Base-by-base conservation (phyloP, 2,113 vertebrate genomes). In the Oxyura jamaicensis region DNA sequence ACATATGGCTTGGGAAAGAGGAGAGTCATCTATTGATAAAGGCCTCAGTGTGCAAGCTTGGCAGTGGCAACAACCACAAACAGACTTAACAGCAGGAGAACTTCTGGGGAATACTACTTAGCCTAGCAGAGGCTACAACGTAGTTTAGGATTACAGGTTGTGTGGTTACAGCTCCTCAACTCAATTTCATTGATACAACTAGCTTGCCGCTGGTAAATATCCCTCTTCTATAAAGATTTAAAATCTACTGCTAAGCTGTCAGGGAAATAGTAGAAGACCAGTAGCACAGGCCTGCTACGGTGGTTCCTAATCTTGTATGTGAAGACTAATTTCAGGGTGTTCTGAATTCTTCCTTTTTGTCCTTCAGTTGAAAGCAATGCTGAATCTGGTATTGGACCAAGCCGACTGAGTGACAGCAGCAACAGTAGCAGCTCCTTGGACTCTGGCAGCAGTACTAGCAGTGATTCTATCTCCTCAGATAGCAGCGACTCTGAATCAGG, bases 401-500 rank as follows among this genome's bases (percentile, higher is more conserved):
- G 98, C 50, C 94, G 91, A 52, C 86, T 99, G 76, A 99, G 98
- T 13, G 98, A 97, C 29, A 98, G 98, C 95, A 98, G 98, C 93
- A 97, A 94, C 72, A 97, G 96, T 22, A 97, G 97, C 63, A 97
- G 96, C 48, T 98, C 97, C 52, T 95, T 93, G 0, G 97, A 80
- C 3, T 95, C 91, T 22, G 91, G 76, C 90, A 98, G 97, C 63
- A 98, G 97, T 35, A 97, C 91, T 36, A 96, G 97, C 91, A 98
- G 97, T 80, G 93, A 82, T 53, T 98, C 98, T 41, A 98, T 97
- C 65, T 96, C 98, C 59, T 98, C 98, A 41, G 98, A 98, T 56
- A 98, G 97, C 98, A 98, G 98, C 36, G 98, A 98, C 94, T 98
- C 98, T n/a, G 98, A 99, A 97, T 97, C 98, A 97, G 99, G 99